phyloP scores from a whole-genome alignment of 2,113 vertebrate genomes.

The Lophotis ruficrista region DNA sequence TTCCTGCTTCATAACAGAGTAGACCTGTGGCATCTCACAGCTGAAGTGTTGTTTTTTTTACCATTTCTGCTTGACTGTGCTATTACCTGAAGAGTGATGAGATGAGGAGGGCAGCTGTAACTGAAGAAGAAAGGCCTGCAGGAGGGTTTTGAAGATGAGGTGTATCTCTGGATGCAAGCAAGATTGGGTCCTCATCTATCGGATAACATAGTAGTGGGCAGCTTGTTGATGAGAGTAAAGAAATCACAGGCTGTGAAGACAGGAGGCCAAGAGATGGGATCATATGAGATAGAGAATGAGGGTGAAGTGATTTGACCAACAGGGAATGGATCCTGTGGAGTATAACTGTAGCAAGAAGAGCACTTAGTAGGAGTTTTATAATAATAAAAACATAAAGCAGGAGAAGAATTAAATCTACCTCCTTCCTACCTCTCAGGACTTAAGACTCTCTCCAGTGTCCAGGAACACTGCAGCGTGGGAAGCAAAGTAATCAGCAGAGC shows the following conservation, averaged over 20 bases:
- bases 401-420: background rate
- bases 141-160: background rate
- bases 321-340: background rate
- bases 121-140: background rate
- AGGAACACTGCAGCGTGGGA: background rate
- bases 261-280: background rate
- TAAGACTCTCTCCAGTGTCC: background rate
- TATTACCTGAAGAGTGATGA: background rate
- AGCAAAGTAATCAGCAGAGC: background rate
- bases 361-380: background rate
- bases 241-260: background rate
- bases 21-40: background rate
- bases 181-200: background rate
- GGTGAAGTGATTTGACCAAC: background rate
- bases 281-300: background rate
- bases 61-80: background rate
- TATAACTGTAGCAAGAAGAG: background rate
- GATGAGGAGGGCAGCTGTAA: background rate
- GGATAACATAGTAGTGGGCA: background rate
- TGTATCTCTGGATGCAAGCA: background rate
- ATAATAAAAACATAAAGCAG: background rate
- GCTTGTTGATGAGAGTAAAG: background rate
- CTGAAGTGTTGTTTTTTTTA: background rate
- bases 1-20: background rate
- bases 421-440: background rate